A percentile compares a stretch with the other conserved stretches of the same genome.
Conservation (phyloP, 1,140 invertebrate genomes). For the Drosophila nasuta region DNA sequence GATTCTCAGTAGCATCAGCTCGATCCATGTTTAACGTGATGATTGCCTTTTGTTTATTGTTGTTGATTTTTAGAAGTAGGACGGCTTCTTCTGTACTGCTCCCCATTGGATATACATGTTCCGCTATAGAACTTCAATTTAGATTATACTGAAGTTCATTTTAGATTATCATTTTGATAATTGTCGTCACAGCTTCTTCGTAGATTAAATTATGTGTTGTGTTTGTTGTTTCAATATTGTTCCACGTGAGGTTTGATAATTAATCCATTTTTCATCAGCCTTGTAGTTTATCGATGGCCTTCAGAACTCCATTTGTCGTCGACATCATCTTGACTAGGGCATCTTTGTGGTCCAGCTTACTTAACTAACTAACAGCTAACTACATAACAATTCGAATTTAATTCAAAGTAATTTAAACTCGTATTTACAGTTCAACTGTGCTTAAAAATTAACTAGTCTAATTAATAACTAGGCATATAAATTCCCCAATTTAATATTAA, state of each 20-base stretch:
- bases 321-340: slow-evolving; percentile 1
- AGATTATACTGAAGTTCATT: too few species aligned
- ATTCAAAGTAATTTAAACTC: not conserved
- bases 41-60: too few species aligned
- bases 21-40: too few species aligned
- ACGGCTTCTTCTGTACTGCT: too few species aligned
- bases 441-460: slow-evolving; percentile 16
- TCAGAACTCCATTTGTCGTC: not conserved
- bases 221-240: not conserved
- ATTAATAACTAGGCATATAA: not conserved
- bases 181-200: not conserved
- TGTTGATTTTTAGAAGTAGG: too few species aligned
- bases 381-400: slow-evolving; percentile 20
- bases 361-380: slow-evolving; percentile 22
- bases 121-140: too few species aligned
- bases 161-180: too few species aligned
- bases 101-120: too few species aligned
- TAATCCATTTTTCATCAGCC: not conserved
- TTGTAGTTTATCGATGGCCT: not conserved
- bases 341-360: slow-evolving; percentile 22
- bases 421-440: slow-evolving; percentile 32
- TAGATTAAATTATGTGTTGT: not conserved
- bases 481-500: slow-evolving; percentile 22
- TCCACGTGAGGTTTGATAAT: not conserved
- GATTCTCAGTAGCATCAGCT: too few species aligned